Conservation (phyloP, 2,113 vertebrate genomes). For the Propithecus coquereli region DNA sequence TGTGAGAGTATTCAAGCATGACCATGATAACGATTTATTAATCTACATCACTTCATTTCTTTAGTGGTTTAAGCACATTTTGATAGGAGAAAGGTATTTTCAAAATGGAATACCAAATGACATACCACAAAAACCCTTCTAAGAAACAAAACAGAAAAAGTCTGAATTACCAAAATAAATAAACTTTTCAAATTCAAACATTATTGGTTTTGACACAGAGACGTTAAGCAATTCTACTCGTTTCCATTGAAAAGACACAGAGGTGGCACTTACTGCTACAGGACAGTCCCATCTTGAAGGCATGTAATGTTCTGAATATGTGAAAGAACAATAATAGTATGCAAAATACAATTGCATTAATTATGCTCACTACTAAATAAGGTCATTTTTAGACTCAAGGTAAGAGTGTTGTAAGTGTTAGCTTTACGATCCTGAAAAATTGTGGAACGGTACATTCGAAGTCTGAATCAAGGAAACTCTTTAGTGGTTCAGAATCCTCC, state of each 20-base stretch:
- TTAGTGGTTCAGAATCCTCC: constrained; percentile 78
- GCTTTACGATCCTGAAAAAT: constrained; percentile 79
- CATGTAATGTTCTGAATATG: constrained; percentile 84
- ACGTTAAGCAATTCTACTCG: constrained; percentile 65
- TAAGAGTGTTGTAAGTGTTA: constrained; percentile 73
- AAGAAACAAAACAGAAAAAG: constrained; percentile 4
- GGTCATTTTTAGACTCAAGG: constrained; percentile 82
- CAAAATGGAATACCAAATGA: constrained; percentile 46
- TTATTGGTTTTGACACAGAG: constrained; percentile 58
- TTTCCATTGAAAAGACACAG: constrained; percentile 79
- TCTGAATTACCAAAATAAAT: constrained; percentile 61
- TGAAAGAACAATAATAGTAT: constrained; percentile 83
- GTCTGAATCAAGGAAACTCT: constrained; percentile 75
- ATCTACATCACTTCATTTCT: constrained; percentile 60
- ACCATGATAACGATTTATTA: constrained; percentile 64
- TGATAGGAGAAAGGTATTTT: constrained; percentile 73
- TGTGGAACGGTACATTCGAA: constrained; percentile 78
- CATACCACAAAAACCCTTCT: constrained; percentile 29
- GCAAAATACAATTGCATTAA: constrained; percentile 89
- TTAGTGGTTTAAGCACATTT: constrained; percentile 77
- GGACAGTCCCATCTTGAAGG: constrained; percentile 91
- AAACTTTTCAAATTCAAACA: constrained; percentile 56
- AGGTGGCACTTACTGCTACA: constrained; percentile 94
- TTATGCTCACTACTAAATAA: constrained; percentile 89
- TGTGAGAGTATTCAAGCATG: constrained; percentile 55